Percentiles rank a stretch among this genome's conserved stretches.
phyloP scores from a whole-genome alignment of 2,797 vertebrate species.

The Acanthis flammea region DNA sequence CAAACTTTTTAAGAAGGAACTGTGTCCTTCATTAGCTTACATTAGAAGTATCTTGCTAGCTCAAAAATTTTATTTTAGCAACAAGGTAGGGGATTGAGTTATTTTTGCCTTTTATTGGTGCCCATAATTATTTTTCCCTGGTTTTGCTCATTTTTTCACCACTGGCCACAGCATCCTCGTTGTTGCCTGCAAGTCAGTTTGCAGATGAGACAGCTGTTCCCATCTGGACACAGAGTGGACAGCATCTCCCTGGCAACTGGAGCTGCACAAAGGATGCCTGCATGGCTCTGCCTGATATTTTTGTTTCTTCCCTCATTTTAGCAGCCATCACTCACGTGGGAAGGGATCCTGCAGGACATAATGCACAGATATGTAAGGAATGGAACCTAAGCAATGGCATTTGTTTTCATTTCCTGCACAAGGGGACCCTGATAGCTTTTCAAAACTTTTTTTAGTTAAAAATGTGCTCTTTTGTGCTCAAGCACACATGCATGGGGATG shows the following conservation, averaged over 20 bases:
- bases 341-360: too few species aligned
- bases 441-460: not conserved
- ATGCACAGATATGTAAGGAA: not conserved
- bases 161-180: not conserved
- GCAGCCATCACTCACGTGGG: rapidly evolving
- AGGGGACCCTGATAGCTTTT: not conserved
- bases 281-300: not conserved
- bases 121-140: not conserved
- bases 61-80: not conserved
- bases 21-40: not conserved
- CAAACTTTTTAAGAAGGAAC: rapidly evolving
- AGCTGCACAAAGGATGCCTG: not conserved
- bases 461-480: not conserved
- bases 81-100: not conserved
- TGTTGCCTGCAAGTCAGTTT: slow-evolving; percentile 22
- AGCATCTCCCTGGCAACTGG: slow-evolving; percentile 21
- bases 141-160: not conserved
- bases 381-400: not conserved
- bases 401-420: not conserved
- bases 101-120: not conserved
- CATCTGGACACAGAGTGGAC: not conserved
- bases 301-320: not conserved
- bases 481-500: rapidly evolving
- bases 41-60: not conserved
- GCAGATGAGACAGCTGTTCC: slow-evolving; percentile 15